Percentiles rank a stretch among this genome's conserved stretches.
phyloP scores from a whole-genome alignment of 2,888 invertebrate genomes.

The Drosophila multiciliata region DNA sequence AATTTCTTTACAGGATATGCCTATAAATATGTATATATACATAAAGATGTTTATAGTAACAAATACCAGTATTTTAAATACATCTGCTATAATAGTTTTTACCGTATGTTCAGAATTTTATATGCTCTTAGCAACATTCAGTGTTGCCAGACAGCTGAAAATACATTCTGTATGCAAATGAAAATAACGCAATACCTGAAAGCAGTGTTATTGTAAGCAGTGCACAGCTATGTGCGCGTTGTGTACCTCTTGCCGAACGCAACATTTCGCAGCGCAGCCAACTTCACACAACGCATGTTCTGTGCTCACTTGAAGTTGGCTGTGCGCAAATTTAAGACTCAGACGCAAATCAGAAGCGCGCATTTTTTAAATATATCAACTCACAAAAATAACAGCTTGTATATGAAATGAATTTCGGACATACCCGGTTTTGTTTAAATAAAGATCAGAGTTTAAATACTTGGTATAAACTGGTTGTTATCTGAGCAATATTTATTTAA shows the following conservation, averaged over 20 bases:
- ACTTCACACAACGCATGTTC: conserved; percentile 21
- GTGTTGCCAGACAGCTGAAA: conserved; percentile 29
- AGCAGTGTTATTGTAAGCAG: not conserved
- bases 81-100: not conserved
- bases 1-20: not conserved
- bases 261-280: conserved; percentile 21
- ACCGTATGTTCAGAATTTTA: no score
- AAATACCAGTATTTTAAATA: not conserved
- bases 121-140: not conserved
- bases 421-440: not conserved
- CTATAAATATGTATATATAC: not conserved
- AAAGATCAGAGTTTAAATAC: not conserved
- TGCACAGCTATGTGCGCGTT: not conserved
- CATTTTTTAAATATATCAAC: not conserved
- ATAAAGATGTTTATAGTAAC: not conserved
- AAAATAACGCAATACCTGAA: not conserved
- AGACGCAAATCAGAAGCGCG: not conserved
- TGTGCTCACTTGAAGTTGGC: conserved; percentile 14
- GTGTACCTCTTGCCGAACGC: not conserved
- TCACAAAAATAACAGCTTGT: not conserved
- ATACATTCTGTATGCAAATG: not conserved
- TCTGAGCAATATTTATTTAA: conserved; percentile 8
- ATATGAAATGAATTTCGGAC: not conserved
- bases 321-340: not conserved
- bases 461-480: not conserved